Base-by-base conservation (phyloP, 1,140 invertebrate genomes). In the Pararge aegeria region DNA sequence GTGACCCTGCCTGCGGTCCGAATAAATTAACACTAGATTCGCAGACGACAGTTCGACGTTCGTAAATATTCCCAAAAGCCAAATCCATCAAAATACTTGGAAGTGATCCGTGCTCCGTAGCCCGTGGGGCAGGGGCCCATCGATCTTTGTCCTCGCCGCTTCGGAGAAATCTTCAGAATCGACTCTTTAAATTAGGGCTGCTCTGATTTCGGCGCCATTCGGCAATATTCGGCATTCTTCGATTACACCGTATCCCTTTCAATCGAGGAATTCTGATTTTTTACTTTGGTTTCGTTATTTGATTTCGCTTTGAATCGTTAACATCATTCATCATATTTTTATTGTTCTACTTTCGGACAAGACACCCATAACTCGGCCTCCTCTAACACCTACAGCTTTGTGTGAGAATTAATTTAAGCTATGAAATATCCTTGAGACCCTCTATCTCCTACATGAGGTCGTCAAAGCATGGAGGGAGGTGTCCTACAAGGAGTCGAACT, bases 21-120 rank as follows among this genome's bases (percentile, higher is more conserved):
- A 21, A 72, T 72, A 68, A 61, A 63, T 69, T 68, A 64, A 64
- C 70, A 72, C 66, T 64, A 72, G 70, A 72, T 72, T 72, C 70
- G 55, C 70, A 72, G 70, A 72, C 66, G 66, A 66, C 69, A 68
- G 69, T 6, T 63, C 52, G 49, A 56, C 40, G 52, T 30, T 56
- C 38, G 49, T 54, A 62, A 62, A 62, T 59, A 62, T 55, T 37
- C 30, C 37, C 21, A 21, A 56, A 50, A 54, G 24, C 40, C 5
- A 49, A 58, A 68, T 64, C 57, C 56, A 56, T 67, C 65, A 67
- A 64, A 59, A 64, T 72, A 72, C 69, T 59, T 58, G 52, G 66
- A 72, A 67, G 46, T 15, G 53, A 30, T 68, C 56, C 27, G n/a
- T n/a, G n/a, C n/a, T n/a, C n/a, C 55, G 51, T 24, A 40, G 2